Percentiles rank a stretch among this genome's conserved stretches.
phyloP scores from a whole-genome alignment of 2,797 vertebrate genomes.

The Intellagama lesueurii region DNA sequence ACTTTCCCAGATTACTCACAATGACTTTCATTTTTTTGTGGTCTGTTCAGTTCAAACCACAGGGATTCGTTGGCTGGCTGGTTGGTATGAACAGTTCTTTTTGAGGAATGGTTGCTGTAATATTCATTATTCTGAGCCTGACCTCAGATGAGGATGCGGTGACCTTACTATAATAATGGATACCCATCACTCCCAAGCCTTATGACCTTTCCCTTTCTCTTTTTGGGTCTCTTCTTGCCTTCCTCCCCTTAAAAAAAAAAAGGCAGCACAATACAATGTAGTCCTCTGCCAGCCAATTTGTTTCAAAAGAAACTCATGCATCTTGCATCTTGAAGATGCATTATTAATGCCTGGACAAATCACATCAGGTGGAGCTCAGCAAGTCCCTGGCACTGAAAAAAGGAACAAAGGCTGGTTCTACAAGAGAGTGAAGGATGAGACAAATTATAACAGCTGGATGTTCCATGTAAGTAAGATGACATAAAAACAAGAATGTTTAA shows the following conservation, averaged over 20 bases:
- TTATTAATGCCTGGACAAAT: constrained; percentile 87
- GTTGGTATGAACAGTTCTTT: constrained; percentile 32
- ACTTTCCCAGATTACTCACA: constrained; percentile 30
- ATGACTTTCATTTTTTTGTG: constrained; percentile 28
- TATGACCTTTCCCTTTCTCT: constrained; percentile 48
- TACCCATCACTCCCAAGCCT: constrained; percentile 21
- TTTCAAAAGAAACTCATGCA: constrained; percentile 82
- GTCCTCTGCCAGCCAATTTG: constrained; percentile 70
- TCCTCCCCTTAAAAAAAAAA: constrained; percentile 13
- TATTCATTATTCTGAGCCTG: constrained; percentile 55
- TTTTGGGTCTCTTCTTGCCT: constrained; percentile 37
- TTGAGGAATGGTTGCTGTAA: constrained; percentile 48
- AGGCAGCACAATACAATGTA: constrained; percentile 49
- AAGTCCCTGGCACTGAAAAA: constrained; percentile 82
- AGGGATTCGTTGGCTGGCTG: constrained; percentile 38
- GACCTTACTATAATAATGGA: constrained; percentile 50
- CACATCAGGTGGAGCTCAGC: constrained; percentile 85
- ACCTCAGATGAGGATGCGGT: constrained; percentile 49
- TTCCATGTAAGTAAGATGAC: constrained; percentile 79
- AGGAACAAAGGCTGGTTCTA: constrained; percentile 83
- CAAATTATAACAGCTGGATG: constrained; percentile 84
- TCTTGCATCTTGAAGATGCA: constrained; percentile 85
- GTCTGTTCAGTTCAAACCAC: constrained; percentile 35
- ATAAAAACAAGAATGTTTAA: constrained; percentile 79
- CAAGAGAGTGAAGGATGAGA: constrained; percentile 79